Base-by-base conservation (phyloP, 2,888 invertebrate genomes). In the Tenthredo amoena region DNA sequence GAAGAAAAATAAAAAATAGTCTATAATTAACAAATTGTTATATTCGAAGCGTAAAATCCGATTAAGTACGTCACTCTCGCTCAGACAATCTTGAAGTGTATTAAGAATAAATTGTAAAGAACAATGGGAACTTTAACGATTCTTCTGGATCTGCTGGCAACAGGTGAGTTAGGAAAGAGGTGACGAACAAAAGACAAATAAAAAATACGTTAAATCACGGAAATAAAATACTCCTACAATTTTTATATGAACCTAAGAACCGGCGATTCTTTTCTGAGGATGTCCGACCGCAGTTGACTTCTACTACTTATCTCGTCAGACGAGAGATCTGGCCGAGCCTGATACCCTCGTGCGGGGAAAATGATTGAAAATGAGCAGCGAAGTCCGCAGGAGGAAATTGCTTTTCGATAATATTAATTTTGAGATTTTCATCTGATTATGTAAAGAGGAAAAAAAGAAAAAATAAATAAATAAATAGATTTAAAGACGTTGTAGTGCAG, bases 141-240 rank as follows among this genome's bases (percentile, higher is more conserved):
- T 50, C 40, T 62, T 37, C 62, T 81, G 6, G 58, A 81, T 34
- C 62, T 81, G 5, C 62, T 81, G 58, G 62, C 40, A 81, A 62
- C 81, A 81, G 81, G 81, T 81, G 37, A 81, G 81, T 62, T 34
- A 34, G 31, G 4, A 55, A 21, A 12, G 10, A 26, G 26, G 21
- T 21, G 3, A 21, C 2, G 34, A 18, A 1, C 2, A 21, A 2
- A 55, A 55, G 12, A 5, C 12, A 40, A n/a, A 18, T 1, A 77
- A 18, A 18, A 15, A 15, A 55, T n/a, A 77, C 10, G 31, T 40
- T n/a, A 15, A 50, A 18, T 3, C 21, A 2, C 40, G 37, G 40
- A 21, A 81, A 81, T 12, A 15, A 77, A 43, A 55, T 5, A 0
- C 12, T 12, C 10, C n/a, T 4, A 12, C 15, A 47, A 47, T 47